These are phyloP conservation scores for Lasioglossum pauxillum DNA, from an alignment of 2,888 invertebrate species.

Conservation along the genomic window DNA sequence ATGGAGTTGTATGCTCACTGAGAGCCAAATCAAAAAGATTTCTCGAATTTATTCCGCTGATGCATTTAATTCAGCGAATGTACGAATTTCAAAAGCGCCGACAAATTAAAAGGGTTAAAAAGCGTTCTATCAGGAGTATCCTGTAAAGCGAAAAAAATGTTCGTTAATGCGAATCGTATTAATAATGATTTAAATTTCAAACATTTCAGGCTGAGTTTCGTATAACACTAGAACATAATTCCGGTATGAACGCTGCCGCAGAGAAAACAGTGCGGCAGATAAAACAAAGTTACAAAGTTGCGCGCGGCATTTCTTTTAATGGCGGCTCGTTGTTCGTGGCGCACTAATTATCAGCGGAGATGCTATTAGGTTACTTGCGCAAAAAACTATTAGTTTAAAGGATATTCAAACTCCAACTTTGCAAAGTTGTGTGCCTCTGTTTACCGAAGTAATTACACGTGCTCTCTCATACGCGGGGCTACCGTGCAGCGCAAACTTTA, in stretches of 20 bases:
- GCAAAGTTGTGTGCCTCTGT: conserved; percentile 1
- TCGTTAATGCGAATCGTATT: neutral
- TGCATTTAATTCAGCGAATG: neutral
- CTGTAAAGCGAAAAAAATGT: neutral
- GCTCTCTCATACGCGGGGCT: neutral
- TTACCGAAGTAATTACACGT: conserved; percentile 19
- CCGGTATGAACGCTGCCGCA: neutral
- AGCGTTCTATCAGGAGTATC: neutral
- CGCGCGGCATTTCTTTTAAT: neutral
- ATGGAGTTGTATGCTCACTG: neutral
- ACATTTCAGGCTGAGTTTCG: neutral
- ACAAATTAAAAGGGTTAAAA: neutral
- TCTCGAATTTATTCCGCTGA: neutral
- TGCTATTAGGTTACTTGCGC: neutral
- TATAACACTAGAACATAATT: neutral
- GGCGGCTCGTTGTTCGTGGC: neutral
- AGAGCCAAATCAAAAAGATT: neutral
- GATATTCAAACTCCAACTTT: conserved; percentile 16
- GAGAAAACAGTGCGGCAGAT: neutral
- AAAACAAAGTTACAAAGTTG: neutral
- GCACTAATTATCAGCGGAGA: neutral
- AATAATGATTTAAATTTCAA: neutral
- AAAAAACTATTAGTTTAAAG: conserved; percentile 18
- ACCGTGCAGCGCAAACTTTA: neutral
- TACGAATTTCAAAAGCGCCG: neutral